phyloP scores from a whole-genome alignment of 2,113 vertebrate species.

The Notothenia rossii region DNA sequence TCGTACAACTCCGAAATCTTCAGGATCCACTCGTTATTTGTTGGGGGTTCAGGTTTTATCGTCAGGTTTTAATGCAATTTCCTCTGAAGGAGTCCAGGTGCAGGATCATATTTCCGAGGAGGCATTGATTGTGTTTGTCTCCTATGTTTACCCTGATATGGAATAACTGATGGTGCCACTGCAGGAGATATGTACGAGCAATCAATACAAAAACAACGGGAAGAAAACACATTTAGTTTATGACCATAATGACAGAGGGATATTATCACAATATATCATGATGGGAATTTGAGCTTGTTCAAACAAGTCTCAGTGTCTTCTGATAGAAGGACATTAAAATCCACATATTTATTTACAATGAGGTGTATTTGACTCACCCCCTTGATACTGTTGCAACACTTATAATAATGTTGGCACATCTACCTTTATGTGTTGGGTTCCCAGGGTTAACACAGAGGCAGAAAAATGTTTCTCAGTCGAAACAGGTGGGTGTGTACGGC shows the following conservation, averaged over 20 bases:
- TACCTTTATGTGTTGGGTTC: neutral
- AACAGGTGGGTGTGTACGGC: too few species aligned
- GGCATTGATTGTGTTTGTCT: slow-evolving; percentile 65
- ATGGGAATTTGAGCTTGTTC: neutral
- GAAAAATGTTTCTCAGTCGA: neutral
- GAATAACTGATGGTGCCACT: slow-evolving; percentile 44
- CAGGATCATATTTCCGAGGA: slow-evolving; percentile 64
- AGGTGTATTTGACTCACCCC: neutral
- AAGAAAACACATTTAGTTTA: slow-evolving; percentile 40
- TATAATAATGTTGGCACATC: neutral
- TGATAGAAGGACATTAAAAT: neutral
- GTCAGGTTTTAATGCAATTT: too few species aligned
- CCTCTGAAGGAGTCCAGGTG: slow-evolving; percentile 60
- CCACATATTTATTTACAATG: neutral
- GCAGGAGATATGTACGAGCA: slow-evolving; percentile 34
- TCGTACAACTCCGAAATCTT: too few species aligned
- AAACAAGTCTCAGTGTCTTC: neutral
- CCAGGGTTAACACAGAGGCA: neutral
- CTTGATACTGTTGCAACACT: neutral
- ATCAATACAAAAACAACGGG: slow-evolving; percentile 41
- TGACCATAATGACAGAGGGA: neutral
- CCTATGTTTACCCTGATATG: slow-evolving; percentile 56
- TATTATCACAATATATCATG: neutral
- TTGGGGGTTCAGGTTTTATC: too few species aligned
- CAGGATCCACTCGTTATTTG: too few species aligned